These are phyloP conservation scores for Thamnophis elegans DNA, from an alignment of 2,797 vertebrate genomes.

Conservation along the genomic window DNA sequence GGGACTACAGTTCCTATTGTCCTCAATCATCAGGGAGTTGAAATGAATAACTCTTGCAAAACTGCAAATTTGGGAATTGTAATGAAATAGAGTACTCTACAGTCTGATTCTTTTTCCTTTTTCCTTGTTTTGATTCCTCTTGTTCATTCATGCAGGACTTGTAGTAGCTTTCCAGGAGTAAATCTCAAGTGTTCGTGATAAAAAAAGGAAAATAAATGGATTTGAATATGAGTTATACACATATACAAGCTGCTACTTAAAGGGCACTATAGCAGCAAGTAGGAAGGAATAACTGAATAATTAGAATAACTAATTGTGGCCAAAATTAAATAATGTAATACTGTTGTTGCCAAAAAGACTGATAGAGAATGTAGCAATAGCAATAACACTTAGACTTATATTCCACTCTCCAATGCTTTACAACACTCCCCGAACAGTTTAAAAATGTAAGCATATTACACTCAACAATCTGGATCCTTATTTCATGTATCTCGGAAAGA, in stretches of 20 bases:
- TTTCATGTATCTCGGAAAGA: not conserved
- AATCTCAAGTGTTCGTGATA: no score
- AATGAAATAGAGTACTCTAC: not conserved
- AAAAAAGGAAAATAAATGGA: not conserved
- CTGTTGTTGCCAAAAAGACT: not conserved
- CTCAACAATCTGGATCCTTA: not conserved
- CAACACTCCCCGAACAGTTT: not conserved
- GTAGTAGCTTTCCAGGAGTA: not conserved
- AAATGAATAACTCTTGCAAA: not conserved
- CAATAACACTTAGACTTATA: not conserved
- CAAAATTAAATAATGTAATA: not conserved
- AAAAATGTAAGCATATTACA: not conserved
- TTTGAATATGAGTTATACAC: not conserved
- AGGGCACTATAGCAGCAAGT: not conserved
- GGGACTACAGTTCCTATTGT: not conserved
- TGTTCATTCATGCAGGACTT: not conserved
- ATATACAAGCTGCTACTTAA: not conserved
- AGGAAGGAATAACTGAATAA: not conserved
- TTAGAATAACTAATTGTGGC: not conserved
- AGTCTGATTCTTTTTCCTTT: not conserved
- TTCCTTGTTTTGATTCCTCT: not conserved
- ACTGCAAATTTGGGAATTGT: not conserved
- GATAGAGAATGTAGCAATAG: not conserved
- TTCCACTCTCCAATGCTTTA: not conserved
- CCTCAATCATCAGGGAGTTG: not conserved